Evolutionary conservation across 2,113 vertebrate genomes (phyloP).

Genomic region (Sceloporus tristichus): DNA sequence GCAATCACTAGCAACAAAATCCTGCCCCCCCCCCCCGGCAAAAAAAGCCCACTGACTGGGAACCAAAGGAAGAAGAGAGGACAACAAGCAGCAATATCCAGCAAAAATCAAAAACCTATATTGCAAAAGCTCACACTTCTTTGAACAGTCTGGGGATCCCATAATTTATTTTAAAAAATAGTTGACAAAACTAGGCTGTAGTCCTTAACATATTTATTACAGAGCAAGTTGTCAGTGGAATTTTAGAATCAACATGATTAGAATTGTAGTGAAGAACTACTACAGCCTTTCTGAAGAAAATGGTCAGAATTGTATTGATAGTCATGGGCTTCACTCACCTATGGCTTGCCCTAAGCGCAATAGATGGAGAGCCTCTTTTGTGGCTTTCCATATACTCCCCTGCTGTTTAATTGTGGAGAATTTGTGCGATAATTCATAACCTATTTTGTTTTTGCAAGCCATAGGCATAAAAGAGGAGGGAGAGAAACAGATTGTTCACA

Average conservation of each 20-base stretch:
- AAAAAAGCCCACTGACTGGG: too few species aligned
- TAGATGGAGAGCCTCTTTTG: constrained; percentile 57
- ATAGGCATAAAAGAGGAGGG: constrained; percentile 60
- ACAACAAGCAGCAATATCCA: too few species aligned
- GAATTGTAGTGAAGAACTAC: background rate
- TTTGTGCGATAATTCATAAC: constrained; percentile 68
- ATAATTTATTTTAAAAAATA: too few species aligned
- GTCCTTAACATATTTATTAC: background rate
- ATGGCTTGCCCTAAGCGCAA: constrained; percentile 32
- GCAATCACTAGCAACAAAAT: too few species aligned
- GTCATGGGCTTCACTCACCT: background rate
- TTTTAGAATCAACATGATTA: background rate
- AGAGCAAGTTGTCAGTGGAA: background rate
- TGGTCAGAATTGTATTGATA: background rate
- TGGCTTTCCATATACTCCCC: constrained; percentile 70
- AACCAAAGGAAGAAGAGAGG: too few species aligned
- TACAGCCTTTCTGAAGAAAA: too few species aligned
- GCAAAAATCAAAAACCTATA: too few species aligned
- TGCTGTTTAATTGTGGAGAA: constrained; percentile 73
- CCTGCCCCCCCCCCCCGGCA: too few species aligned
- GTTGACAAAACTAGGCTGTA: background rate
- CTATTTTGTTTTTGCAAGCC: constrained; percentile 67
- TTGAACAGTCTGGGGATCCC: too few species aligned
- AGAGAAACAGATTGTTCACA: constrained; percentile 69
- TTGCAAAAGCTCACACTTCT: too few species aligned